phyloP scores from a whole-genome alignment of 2,797 vertebrate genomes.

The Triplophysa yarkandensis region DNA sequence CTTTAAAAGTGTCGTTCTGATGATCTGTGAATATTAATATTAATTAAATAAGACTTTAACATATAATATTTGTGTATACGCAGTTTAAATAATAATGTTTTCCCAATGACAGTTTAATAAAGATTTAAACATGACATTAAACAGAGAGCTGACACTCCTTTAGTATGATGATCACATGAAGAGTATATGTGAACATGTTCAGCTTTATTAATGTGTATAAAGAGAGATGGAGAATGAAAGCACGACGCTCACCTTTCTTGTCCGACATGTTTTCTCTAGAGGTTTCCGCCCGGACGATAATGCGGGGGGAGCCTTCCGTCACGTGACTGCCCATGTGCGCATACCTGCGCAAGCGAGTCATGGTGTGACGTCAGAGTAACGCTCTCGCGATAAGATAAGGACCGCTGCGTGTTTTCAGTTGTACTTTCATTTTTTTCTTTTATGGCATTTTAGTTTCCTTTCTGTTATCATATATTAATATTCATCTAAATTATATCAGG shows the following conservation, averaged over 20 bases:
- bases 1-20: neutral
- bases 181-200: too few species aligned
- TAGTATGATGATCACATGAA: neutral
- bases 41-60: neutral
- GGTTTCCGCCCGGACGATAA: slow-evolving; percentile 50
- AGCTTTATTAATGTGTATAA: neutral
- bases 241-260: slow-evolving; percentile 55
- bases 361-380: too few species aligned
- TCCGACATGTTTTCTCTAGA: slow-evolving; percentile 59
- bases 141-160: neutral
- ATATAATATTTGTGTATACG: neutral
- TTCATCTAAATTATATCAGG: too few species aligned
- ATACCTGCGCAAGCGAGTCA: too few species aligned
- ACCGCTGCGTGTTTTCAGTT: too few species aligned
- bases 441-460: too few species aligned
- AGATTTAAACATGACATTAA: neutral
- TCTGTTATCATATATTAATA: too few species aligned
- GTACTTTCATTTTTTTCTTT: too few species aligned
- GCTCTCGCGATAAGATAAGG: too few species aligned
- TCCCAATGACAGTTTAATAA: neutral
- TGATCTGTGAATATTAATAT: neutral
- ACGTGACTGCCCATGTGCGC: slow-evolving; percentile 14
- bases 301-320: slow-evolving; percentile 9
- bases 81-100: neutral
- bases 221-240: neutral